These are phyloP conservation scores for Meteorus cinctellus DNA, from an alignment of 2,888 invertebrate species.

Conservation along the genomic window DNA sequence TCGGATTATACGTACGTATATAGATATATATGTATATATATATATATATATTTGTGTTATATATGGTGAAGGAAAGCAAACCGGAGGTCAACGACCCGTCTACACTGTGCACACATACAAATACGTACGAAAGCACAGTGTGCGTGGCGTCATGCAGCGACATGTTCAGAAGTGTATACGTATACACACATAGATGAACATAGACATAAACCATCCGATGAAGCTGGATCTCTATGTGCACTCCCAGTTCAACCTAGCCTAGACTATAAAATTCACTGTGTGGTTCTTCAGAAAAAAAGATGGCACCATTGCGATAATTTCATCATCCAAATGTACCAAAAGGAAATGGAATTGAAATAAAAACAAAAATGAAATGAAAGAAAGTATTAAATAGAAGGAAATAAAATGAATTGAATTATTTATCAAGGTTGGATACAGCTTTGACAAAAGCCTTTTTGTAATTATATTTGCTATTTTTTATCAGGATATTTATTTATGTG, in stretches of 20 bases:
- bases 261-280: slow-evolving; percentile 42
- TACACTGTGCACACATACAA: slow-evolving; percentile 57
- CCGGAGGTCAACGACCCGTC: slow-evolving; percentile 70
- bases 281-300: slow-evolving; percentile 14
- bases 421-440: neutral
- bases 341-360: neutral
- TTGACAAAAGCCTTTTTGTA: slow-evolving; percentile 18
- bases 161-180: slow-evolving; percentile 43
- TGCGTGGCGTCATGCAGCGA: slow-evolving; percentile 34
- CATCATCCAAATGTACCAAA: neutral
- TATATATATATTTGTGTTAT: slow-evolving; percentile 52
- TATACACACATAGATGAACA: slow-evolving; percentile 42
- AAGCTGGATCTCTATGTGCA: slow-evolving; percentile 57
- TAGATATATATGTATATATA: slow-evolving; percentile 57
- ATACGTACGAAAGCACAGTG: slow-evolving; percentile 22
- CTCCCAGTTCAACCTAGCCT: slow-evolving; percentile 59
- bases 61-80: slow-evolving; percentile 60
- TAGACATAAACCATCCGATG: slow-evolving; percentile 65
- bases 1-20: slow-evolving; percentile 58
- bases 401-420: neutral
- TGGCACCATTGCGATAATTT: slow-evolving; percentile 34
- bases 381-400: neutral
- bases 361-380: neutral
- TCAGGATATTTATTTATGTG: neutral
- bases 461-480: slow-evolving; percentile 14